phyloP scores from a whole-genome alignment of 2,888 invertebrate genomes.

The Colletes collaris region DNA sequence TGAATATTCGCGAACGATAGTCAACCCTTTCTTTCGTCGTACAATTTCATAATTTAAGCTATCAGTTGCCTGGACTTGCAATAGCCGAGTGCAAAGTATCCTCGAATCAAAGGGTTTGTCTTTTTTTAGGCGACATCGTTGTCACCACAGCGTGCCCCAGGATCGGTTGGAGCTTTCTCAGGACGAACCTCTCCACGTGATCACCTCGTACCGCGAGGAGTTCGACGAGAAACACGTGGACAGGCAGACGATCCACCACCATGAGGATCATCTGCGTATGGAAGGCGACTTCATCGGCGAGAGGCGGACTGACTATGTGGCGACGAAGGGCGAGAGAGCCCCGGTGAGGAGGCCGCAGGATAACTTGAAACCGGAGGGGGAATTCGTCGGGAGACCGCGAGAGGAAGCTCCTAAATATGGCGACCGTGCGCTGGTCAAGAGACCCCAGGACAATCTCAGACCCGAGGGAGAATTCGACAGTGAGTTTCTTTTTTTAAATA shows the following conservation, averaged over 20 bases:
- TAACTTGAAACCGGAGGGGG: slow-evolving; percentile 84
- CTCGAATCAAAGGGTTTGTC: neutral
- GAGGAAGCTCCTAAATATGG: slow-evolving; percentile 80
- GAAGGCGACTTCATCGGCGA: slow-evolving; percentile 87
- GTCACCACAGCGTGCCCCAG: slow-evolving; percentile 87
- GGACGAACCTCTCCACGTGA: slow-evolving; percentile 74
- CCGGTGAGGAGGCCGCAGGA: slow-evolving; percentile 83
- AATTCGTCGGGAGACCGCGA: slow-evolving; percentile 82
- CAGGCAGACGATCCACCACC: slow-evolving; percentile 85
- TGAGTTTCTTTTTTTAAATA: slow-evolving; percentile 69
- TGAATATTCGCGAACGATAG: slow-evolving; percentile 32
- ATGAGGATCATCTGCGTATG: slow-evolving; percentile 89
- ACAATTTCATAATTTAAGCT: neutral
- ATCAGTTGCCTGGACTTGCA: too few relatives aligned
- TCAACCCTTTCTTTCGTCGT: neutral
- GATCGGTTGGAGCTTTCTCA: slow-evolving; percentile 78
- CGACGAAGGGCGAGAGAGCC: slow-evolving; percentile 82
- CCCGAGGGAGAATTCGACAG: slow-evolving; percentile 86
- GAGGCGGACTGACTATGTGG: slow-evolving; percentile 84
- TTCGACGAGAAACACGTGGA: slow-evolving; percentile 88
- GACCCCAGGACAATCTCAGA: slow-evolving; percentile 84
- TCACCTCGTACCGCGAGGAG: slow-evolving; percentile 87
- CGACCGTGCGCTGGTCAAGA: slow-evolving; percentile 74
- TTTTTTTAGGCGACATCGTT: slow-evolving; percentile 90
- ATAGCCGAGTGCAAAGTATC: too few relatives aligned